Evolutionary conservation across 2,888 invertebrate species (phyloP), one percentile per base, ranked within the genome.

Genomic region (Mythimna impura): DNA sequence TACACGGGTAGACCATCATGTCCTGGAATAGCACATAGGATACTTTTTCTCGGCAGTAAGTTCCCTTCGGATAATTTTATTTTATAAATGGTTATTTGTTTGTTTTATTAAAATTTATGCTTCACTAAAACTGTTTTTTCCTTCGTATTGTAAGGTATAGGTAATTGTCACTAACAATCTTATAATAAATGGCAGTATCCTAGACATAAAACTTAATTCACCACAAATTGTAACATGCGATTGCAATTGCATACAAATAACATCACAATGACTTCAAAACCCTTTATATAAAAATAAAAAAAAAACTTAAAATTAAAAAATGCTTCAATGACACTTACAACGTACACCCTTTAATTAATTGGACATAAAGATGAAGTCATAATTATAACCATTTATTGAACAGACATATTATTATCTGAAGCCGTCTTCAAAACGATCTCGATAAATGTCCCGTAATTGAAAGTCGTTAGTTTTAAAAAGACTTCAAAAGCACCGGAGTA

Each of bases 311-410:
- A 66, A 14, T 34, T 10, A 30, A 36, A 22, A 22, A 17, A 20
- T 3, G 12, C 7, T 55, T 8, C 17, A 50, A 40, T 0, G 34
- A 25, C 61, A 62, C 36, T 12, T 63, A 50, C 20, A 57, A 30
- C 47, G 47, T 25, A 64, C 7, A 60, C 34, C 25, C 9, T 63
- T 47, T 14, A 57, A 66, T 66, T n/a, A 6, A 61, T 65, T 62
- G 50, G 7, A 65, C 64, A 57, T 66, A 73, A 61, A 81, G 12
- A 78, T 78, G 54, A 69, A 81, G 82, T 57, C 66, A 63, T 78
- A 60, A 78, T 60, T 50, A 25, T 30, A 60, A 57, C 5, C 40
- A 69, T 69, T 61, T 66, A 55, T 73, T 73, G 52, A 60, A 58
- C 55, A 40, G 2, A 58, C n/a, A 43, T 60, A 71, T n/a, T n/a